Percentiles rank a stretch among this genome's conserved stretches.
Evolutionary conservation across 1,140 invertebrate species (phyloP).

Genomic region (Drosophila ambigua): DNA sequence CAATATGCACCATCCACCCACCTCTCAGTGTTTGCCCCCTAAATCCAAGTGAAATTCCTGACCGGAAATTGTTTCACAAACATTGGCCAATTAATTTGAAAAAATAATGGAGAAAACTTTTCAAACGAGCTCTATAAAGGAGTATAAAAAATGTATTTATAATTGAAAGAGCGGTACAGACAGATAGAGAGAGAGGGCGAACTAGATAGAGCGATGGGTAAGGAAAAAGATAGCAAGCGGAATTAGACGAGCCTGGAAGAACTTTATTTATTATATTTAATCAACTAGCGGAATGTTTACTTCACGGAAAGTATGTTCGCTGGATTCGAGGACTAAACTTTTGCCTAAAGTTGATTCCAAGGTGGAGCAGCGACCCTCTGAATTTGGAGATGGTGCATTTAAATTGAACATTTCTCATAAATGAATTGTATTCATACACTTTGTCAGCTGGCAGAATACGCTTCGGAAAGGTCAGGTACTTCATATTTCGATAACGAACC

Average conservation of each 20-base stretch:
- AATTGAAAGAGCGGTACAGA: constrained; percentile 18
- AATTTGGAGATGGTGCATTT: constrained; percentile 18
- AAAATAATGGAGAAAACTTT: constrained; percentile 63
- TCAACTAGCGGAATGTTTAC: constrained; percentile 16
- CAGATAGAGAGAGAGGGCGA: not conserved
- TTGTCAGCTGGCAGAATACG: too few species aligned
- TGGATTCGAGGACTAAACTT: too few species aligned
- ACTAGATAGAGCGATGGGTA: too few species aligned
- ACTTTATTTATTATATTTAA: constrained; percentile 36
- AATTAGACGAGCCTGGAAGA: constrained; percentile 10
- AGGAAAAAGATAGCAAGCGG: too few species aligned
- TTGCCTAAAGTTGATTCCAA: too few species aligned
- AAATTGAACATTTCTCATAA: constrained; percentile 17
- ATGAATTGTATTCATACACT: too few species aligned
- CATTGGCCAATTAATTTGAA: constrained; percentile 73
- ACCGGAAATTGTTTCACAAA: constrained; percentile 80
- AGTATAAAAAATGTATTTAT: constrained; percentile 16
- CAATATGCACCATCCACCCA: not conserved
- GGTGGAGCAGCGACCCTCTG: too few species aligned
- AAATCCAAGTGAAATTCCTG: constrained; percentile 69
- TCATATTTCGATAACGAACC: too few species aligned
- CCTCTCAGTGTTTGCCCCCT: constrained; percentile 28
- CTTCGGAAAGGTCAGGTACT: too few species aligned
- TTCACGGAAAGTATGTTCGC: too few species aligned
- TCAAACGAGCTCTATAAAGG: constrained; percentile 8